Evolutionary conservation across 2,888 invertebrate genomes (phyloP), one percentile per base, ranked within the genome.

Genomic region (Tiliacea citrago): DNA sequence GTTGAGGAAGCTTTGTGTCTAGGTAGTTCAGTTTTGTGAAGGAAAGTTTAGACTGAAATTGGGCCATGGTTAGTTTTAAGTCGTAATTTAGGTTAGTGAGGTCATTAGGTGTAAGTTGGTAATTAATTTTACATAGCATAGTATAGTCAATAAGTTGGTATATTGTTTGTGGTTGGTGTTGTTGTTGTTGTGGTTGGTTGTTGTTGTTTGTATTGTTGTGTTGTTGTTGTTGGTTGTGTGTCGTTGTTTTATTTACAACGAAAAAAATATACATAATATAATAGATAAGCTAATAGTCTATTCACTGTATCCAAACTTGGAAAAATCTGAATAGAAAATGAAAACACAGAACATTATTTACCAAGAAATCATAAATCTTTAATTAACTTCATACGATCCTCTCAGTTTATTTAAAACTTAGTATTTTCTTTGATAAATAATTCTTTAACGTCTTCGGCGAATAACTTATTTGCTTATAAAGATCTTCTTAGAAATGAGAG

Each of bases 1-100:
- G 62, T 68, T 42, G 39, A n/a, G 66, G 66, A 2, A 51, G 66
- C 29, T 75, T 71, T 70, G 53, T 79, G 24, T 35, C n/a, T 55
- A 62, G n/a, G 13, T 42, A 61, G 21, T 21, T 45, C 24, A 55
- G 21, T 60, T 62, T 57, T 72, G 35, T 29, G n/a, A n/a, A 8
- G 13, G 12, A 55, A 63, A 57, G 16, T 75, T 75, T 21, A 9
- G 9, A 35, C 21, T 24, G 0, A 13, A 58, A 60, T 65, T 53
- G 13, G 53, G 21, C 21, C 35, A 77, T 42, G 16, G 24, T 24
- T 13, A 55, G n/a, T 60, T 63, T 24, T 53, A 65, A 29, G 16
- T 61, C 1, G 18, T 53, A 39, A 65, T 49, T 63, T 62, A 47
- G 63, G 16, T 60, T 47, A 57, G n/a, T 47, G 16, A 62, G 45